These are phyloP conservation scores for Drosophila santomea DNA, from an alignment of 1,140 invertebrate genomes.

Conservation along the genomic window DNA sequence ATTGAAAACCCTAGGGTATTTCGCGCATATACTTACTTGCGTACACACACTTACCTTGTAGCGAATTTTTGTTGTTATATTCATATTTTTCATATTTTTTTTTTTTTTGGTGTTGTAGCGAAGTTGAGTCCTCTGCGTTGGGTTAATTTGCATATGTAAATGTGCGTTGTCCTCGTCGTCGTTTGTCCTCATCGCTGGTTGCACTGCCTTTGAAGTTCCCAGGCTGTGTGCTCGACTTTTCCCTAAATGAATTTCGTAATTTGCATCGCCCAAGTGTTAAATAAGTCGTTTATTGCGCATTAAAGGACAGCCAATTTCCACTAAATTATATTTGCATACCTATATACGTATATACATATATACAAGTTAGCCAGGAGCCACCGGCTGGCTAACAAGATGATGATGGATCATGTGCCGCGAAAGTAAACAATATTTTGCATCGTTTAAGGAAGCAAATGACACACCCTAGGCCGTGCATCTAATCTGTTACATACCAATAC, in stretches of 20 bases:
- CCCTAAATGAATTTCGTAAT: constrained; percentile 74
- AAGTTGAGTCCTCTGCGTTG: constrained; percentile 1
- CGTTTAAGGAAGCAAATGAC: constrained; percentile 1
- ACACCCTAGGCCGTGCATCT: constrained; percentile 4
- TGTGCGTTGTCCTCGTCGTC: constrained; percentile 38
- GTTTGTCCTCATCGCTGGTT: constrained; percentile 5
- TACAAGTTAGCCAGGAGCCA: constrained; percentile 37
- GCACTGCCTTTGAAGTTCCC: constrained; percentile 37
- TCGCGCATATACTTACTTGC: constrained; percentile 38
- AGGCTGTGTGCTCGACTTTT: constrained; percentile 35
- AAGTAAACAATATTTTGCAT: constrained; percentile 33
- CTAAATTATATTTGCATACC: constrained; percentile 60
- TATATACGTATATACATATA: constrained; percentile 14
- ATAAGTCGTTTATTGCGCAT: constrained; percentile 81
- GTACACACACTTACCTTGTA: constrained; percentile 15
- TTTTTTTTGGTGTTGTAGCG: not conserved
- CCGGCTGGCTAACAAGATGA: constrained; percentile 55
- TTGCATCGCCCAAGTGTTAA: constrained; percentile 77
- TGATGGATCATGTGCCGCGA: constrained; percentile 57
- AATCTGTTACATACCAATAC: not conserved
- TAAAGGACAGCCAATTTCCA: constrained; percentile 78
- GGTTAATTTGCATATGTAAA: constrained; percentile 60
- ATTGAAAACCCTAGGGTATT: constrained; percentile 81
- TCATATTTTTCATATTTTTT: not conserved
- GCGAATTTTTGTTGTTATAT: constrained; percentile 3